Evolutionary conservation across 2,888 invertebrate genomes (phyloP).

Genomic region (Drosophila nigritarsus): DNA sequence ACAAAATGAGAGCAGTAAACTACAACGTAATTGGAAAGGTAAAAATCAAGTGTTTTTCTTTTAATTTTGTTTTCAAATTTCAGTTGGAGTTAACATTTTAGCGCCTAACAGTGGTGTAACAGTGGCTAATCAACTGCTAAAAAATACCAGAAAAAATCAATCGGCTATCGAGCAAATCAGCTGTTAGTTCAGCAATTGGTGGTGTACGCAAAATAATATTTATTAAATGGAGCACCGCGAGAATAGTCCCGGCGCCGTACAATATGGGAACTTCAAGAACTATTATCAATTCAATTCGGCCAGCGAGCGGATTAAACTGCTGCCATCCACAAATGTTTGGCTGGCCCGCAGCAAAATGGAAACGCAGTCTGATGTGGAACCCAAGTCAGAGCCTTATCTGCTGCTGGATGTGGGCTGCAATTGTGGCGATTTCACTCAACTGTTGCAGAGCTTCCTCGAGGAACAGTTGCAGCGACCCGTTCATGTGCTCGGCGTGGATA

Average conservation of each 20-base stretch:
- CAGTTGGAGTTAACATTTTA: neutral
- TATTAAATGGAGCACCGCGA: slow-evolving; percentile 76
- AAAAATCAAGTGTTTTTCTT: slow-evolving; percentile 3
- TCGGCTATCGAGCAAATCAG: slow-evolving; percentile 3
- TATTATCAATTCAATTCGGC: slow-evolving; percentile 93
- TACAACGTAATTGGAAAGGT: slow-evolving; percentile 55
- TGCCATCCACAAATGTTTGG: slow-evolving; percentile 86
- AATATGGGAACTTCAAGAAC: slow-evolving; percentile 94
- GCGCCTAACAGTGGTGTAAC: neutral
- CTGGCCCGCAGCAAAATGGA: slow-evolving; percentile 82
- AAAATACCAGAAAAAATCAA: slow-evolving; percentile 3
- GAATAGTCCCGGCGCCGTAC: slow-evolving; percentile 91
- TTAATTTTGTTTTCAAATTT: neutral
- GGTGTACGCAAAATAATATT: slow-evolving; percentile 5
- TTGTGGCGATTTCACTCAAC: slow-evolving; percentile 90
- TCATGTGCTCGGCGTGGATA: slow-evolving; percentile 88
- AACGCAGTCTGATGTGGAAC: neutral
- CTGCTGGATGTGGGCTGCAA: slow-evolving; percentile 89
- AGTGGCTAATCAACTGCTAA: neutral
- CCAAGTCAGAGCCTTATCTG: slow-evolving; percentile 81
- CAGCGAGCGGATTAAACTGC: slow-evolving; percentile 88
- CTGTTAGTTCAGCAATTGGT: slow-evolving; percentile 1
- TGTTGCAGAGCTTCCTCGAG: slow-evolving; percentile 62
- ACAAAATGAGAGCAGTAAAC: slow-evolving; percentile 52
- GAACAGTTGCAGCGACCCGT: slow-evolving; percentile 57